Percentiles rank a stretch among this genome's conserved stretches.
Evolutionary conservation across 35 echinoderm and acorn worm genomes (phyloP).

Genomic region (Stichopus chloronotus): DNA sequence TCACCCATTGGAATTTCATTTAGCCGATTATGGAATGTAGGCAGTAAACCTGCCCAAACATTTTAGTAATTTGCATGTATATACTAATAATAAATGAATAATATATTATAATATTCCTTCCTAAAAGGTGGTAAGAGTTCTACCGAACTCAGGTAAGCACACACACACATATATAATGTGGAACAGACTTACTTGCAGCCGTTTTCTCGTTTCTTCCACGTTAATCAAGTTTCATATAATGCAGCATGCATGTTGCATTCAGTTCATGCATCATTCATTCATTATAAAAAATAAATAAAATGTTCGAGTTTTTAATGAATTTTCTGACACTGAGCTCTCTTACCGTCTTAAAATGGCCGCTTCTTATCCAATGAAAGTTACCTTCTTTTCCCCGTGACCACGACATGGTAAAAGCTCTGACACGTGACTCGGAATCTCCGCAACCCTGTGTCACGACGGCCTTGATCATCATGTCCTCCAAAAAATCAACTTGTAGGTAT

Average conservation of each 20-base stretch:
- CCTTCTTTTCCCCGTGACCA: constrained; percentile 49
- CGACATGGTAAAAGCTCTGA: constrained; percentile 33
- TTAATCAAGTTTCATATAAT: background rate
- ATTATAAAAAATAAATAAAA: background rate
- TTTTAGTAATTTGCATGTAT: too few relatives aligned
- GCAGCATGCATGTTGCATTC: background rate
- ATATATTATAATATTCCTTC: too few relatives aligned
- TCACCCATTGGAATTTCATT: too few relatives aligned
- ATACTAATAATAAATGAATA: too few relatives aligned
- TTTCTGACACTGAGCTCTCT: background rate
- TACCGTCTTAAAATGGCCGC: constrained; percentile 44
- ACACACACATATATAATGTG: background rate
- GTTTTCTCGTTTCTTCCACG: background rate
- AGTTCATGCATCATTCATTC: background rate
- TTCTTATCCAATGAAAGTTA: constrained; percentile 40
- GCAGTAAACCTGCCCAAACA: too few relatives aligned
- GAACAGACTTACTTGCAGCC: background rate
- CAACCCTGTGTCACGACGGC: constrained; percentile 75
- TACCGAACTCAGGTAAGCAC: too few relatives aligned
- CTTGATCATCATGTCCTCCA: constrained; percentile 37
- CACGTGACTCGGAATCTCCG: constrained; percentile 46
- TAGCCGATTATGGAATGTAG: too few relatives aligned
- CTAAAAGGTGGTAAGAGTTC: too few relatives aligned
- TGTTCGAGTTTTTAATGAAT: too few relatives aligned
- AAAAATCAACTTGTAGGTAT: constrained; percentile 63